Evolutionary conservation across 2,888 invertebrate species (phyloP).

Genomic region (Uropetala carovei): DNA sequence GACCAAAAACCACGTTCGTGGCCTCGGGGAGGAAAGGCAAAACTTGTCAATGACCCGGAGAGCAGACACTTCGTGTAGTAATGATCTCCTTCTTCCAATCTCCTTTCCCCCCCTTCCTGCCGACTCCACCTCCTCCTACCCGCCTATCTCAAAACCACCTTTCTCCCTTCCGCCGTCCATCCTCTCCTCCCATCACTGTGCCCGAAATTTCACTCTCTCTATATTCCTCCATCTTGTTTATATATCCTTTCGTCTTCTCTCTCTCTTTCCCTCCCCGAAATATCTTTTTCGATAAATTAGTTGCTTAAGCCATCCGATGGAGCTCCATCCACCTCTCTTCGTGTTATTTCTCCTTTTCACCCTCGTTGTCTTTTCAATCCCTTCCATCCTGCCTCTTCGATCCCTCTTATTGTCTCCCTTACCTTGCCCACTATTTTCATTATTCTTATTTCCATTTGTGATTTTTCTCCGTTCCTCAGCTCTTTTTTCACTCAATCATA

Average conservation of each 20-base stretch:
- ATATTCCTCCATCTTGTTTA: background rate
- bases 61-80: slow-evolving; percentile 55
- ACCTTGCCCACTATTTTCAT: too few species aligned
- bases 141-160: background rate
- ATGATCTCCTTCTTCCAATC: slow-evolving; percentile 51
- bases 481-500: too few species aligned
- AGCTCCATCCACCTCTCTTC: background rate
- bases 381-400: background rate
- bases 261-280: background rate
- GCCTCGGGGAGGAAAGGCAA: slow-evolving; percentile 22
- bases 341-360: background rate
- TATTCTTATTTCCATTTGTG: too few species aligned
- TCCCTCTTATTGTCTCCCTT: too few species aligned
- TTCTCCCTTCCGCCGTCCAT: background rate
- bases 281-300: slow-evolving; percentile 39
- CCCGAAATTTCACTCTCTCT: background rate
- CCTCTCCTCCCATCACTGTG: background rate
- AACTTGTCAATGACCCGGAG: slow-evolving; percentile 37
- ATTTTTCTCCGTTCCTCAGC: too few species aligned
- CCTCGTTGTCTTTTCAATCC: background rate
- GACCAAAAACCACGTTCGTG: slow-evolving; percentile 19
- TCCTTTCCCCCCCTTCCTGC: background rate
- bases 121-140: background rate
- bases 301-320: background rate
- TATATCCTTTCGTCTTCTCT: background rate